Base-by-base conservation (phyloP, 35 echinoderm and acorn worm species). In the Hemicentrotus pulcherrimus region DNA sequence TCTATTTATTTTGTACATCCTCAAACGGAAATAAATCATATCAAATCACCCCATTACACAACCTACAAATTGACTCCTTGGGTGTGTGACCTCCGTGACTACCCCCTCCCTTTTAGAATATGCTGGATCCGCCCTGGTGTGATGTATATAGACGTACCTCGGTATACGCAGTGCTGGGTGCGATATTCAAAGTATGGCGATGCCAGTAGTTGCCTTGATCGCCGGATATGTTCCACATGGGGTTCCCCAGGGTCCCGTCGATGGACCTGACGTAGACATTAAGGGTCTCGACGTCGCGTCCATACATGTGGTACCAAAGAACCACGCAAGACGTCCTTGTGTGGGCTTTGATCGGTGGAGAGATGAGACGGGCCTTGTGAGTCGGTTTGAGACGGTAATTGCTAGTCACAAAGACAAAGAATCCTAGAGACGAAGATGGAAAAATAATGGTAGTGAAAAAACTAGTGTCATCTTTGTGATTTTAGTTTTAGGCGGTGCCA, bases 221-320 rank as follows among this genome's bases (percentile, higher is more conserved):
- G 0, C 96, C 96, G n/a, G 11, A 86, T 47, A 12, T 52, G 31
- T 32, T 95, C 96, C 96, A 96, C 46, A 47, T 14, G 47, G 94
- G 96, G 31, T 41, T 92, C 5, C 11, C 31, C 13, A 86, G 61
- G 7, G 94, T 13, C 88, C 91, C 88, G 4, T 92, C 47, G 46
- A 35, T 61, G 11, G 71, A 47, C 18, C 65, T 95, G 32, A 95
- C 45, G 85, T 98, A 98, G 32, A 98, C 95, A 85, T 96, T 98
- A 4, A 98, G 94, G 12, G 71, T 47, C 58, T 95, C 95, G 32
- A 98, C 96, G 86, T 96, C 94, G 0, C 91, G 52, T 24, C 97
- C 97, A 85, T 96, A 98, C 97, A 98, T 98, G 33, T 97, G 96
- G 85, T 97, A 98, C 96, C 96, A 98, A 58, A 98, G 97, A 18